Base-by-base conservation (phyloP, 2,888 invertebrate genomes). In the Halictus ligatus region DNA sequence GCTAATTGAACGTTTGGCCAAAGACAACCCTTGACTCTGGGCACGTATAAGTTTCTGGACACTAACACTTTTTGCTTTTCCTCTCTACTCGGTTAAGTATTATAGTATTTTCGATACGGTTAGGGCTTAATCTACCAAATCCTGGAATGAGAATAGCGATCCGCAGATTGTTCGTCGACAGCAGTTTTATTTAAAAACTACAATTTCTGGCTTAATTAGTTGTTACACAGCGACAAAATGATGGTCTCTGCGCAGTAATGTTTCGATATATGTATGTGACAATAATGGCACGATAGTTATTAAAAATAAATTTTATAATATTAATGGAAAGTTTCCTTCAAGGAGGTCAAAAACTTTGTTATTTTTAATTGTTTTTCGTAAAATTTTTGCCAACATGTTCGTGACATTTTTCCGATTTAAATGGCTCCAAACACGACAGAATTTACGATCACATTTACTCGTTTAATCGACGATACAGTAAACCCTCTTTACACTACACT, bases 1-100 rank as follows among this genome's bases (percentile, higher is more conserved):
- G 72, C 67, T 46, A 72, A 73, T 73, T 64, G 60, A 81, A 73
- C 50, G n/a, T 71, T 77, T 77, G 64, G 78, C 60, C 75, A 69
- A 58, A 50, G 71, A 75, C 48, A 29, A 40, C n/a, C 76, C 67
- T 85, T 79, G 85, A 71, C 64, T 77, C 15, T 72, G 77, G 85
- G 60, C 85, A 78, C 25, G 85, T 80, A 85, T 84, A 35, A 75
- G 79, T 80, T 74, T 80, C 75, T 18, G 71, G 64, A 84, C 73
- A 71, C 54, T 72, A 60, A 64, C 35, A 18, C 35, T 67, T 35
- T 74, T 84, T 48, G 10, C 21, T 50, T 43, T 58, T 12, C 10
- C 10, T 7, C 29, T n/a, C 58, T 25, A 40, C 35, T 64, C 15
- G n/a, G 75, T 67, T 81, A 29, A 73, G 67, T 43, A 72, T 40